These are phyloP conservation scores for Nephrotoma flavescens DNA, from an alignment of 2,888 invertebrate species.

Conservation along the genomic window DNA sequence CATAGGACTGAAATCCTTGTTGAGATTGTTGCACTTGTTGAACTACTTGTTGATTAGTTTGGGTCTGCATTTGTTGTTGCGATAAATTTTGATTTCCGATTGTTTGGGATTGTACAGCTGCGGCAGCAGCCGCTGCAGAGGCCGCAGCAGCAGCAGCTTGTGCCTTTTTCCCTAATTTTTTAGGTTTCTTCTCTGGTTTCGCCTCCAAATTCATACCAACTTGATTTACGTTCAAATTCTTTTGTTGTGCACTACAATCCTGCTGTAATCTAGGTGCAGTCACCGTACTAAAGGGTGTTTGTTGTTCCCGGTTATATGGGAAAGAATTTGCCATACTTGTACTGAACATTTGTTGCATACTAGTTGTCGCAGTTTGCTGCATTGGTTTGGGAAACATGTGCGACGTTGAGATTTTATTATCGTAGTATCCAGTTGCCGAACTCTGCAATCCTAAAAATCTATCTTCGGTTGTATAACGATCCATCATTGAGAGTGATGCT, in stretches of 20 bases:
- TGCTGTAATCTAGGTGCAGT: conserved; percentile 6
- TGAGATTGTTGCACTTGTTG: conserved; percentile 11
- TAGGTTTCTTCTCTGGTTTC: conserved; percentile 9
- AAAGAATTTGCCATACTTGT: conserved; percentile 13
- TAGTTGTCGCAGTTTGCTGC: conserved; percentile 24
- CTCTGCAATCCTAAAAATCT: conserved; percentile 23
- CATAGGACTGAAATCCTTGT: conserved; percentile 42
- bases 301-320: conserved; percentile 10
- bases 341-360: conserved; percentile 13
- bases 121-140: conserved; percentile 11
- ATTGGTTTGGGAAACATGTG: conserved; percentile 41
- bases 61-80: conserved; percentile 17
- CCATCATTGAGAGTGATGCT: conserved; percentile 18
- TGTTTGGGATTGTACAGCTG: conserved; percentile 16
- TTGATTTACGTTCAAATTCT: background rate
- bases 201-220: conserved; percentile 10
- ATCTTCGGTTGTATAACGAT: conserved; percentile 14
- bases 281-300: conserved; percentile 6
- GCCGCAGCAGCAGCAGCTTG: conserved; percentile 12
- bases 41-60: conserved; percentile 15
- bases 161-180: conserved; percentile 23
- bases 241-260: background rate
- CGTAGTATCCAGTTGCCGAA: conserved; percentile 33
- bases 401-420: conserved; percentile 43
- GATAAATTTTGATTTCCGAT: conserved; percentile 16